Percentiles rank a stretch among this genome's conserved stretches.
Evolutionary conservation across 1,140 invertebrate genomes (phyloP).

Genomic region (Aphelinus certus): DNA sequence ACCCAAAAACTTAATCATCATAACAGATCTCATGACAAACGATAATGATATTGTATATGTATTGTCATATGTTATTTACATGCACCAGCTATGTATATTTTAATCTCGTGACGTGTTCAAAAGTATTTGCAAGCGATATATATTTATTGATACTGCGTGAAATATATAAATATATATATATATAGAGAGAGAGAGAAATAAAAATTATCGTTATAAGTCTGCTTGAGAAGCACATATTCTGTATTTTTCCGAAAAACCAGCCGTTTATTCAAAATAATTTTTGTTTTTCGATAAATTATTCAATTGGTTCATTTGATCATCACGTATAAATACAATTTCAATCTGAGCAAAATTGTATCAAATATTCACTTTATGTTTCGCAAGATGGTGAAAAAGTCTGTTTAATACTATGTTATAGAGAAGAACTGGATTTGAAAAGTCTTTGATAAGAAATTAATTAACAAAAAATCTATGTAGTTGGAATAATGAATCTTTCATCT

Average conservation of each 20-base stretch:
- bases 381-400: too few species aligned
- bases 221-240: constrained; percentile 45
- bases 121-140: constrained; percentile 50
- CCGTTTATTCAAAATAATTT: constrained; percentile 1
- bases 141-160: constrained; percentile 45
- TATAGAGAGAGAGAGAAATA: neutral
- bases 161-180: constrained; percentile 10
- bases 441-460: too few species aligned
- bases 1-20: constrained; percentile 36
- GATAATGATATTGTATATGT: constrained; percentile 40
- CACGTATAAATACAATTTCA: too few species aligned
- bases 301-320: too few species aligned
- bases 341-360: too few species aligned
- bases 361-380: too few species aligned
- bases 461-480: too few species aligned
- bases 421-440: too few species aligned
- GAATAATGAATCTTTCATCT: too few species aligned
- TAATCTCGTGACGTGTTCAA: constrained; percentile 61
- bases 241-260: constrained; percentile 1
- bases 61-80: constrained; percentile 52
- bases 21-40: constrained; percentile 40
- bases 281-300: neutral
- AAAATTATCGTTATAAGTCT: constrained; percentile 43
- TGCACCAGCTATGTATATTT: constrained; percentile 60
- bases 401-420: too few species aligned